These are phyloP conservation scores for Zapus hudsonius DNA, from an alignment of 2,113 vertebrate genomes.

Conservation along the genomic window DNA sequence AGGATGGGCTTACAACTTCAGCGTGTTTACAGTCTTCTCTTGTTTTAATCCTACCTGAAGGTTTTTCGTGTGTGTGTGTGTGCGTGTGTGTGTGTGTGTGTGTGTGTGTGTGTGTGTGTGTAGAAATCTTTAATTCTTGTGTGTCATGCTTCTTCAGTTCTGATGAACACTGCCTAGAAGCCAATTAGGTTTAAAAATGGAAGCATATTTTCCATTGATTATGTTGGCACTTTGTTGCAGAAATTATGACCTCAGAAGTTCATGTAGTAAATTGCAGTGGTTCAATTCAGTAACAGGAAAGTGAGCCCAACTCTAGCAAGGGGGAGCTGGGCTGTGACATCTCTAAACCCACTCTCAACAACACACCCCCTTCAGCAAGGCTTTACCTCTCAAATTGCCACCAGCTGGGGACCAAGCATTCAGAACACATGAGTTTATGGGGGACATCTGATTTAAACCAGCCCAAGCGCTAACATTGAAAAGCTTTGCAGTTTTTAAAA, in stretches of 20 bases:
- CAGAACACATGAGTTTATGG: too few species aligned
- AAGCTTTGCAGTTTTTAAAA: not conserved
- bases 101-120: too few species aligned
- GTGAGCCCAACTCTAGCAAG: not conserved
- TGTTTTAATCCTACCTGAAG: slow-evolving; percentile 45
- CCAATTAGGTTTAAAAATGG: slow-evolving; percentile 4
- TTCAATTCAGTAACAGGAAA: not conserved
- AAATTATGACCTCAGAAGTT: slow-evolving; percentile 12
- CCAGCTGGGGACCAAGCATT: too few species aligned
- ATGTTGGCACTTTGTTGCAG: not conserved
- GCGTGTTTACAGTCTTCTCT: not conserved
- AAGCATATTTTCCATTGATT: not conserved
- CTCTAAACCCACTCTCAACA: too few species aligned
- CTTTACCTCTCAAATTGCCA: too few species aligned
- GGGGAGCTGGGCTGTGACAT: too few species aligned
- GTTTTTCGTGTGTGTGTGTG: too few species aligned
- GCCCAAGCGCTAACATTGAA: not conserved
- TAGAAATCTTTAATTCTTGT: not conserved
- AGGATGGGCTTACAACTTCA: not conserved
- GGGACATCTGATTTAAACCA: too few species aligned
- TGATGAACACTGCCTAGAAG: slow-evolving; percentile 11
- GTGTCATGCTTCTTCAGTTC: not conserved
- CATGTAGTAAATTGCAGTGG: not conserved
- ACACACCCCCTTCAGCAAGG: too few species aligned
- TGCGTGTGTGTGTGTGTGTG: too few species aligned